Percentiles rank a stretch among this genome's conserved stretches.
Evolutionary conservation across 2,888 invertebrate species (phyloP).

Genomic region (Patella ulyssiponensis): DNA sequence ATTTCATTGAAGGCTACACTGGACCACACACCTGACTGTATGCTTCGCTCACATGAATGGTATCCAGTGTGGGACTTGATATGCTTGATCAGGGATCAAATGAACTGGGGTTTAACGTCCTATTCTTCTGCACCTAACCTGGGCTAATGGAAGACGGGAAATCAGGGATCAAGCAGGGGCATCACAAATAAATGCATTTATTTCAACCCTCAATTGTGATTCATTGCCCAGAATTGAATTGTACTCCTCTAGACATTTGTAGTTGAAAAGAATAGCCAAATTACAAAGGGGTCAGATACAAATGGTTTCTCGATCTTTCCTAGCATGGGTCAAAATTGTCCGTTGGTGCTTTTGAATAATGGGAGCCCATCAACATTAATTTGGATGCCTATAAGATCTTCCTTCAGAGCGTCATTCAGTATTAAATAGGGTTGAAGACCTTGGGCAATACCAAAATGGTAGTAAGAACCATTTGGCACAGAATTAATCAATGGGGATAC

Average conservation of each 20-base stretch:
- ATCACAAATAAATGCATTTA: conserved; percentile 38
- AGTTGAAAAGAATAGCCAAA: conserved; percentile 26
- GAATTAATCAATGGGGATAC: background rate
- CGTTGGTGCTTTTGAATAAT: conserved; percentile 8
- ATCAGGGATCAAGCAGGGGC: too few relatives aligned
- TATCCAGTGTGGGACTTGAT: conserved; percentile 34
- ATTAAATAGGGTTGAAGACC: too few relatives aligned
- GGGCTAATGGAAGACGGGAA: too few relatives aligned
- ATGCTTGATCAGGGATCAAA: conserved; percentile 30
- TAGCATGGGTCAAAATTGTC: conserved; percentile 30
- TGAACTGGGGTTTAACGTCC: too few relatives aligned
- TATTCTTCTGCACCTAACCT: too few relatives aligned
- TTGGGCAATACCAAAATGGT: conserved; percentile 7
- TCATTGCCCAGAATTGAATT: conserved; percentile 7
- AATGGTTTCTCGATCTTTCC: background rate
- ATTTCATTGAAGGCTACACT: conserved; percentile 12
- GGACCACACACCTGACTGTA: background rate
- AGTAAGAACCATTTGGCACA: conserved; percentile 3
- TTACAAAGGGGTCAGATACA: conserved; percentile 18
- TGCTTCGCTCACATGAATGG: conserved; percentile 28
- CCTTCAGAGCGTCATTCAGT: too few relatives aligned
- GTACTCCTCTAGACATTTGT: conserved; percentile 25
- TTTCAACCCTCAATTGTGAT: background rate
- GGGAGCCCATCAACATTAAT: conserved; percentile 26
- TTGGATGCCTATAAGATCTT: background rate